Evolutionary conservation across 2,113 vertebrate species (phyloP).

Genomic region (Ovibos moschatus): DNA sequence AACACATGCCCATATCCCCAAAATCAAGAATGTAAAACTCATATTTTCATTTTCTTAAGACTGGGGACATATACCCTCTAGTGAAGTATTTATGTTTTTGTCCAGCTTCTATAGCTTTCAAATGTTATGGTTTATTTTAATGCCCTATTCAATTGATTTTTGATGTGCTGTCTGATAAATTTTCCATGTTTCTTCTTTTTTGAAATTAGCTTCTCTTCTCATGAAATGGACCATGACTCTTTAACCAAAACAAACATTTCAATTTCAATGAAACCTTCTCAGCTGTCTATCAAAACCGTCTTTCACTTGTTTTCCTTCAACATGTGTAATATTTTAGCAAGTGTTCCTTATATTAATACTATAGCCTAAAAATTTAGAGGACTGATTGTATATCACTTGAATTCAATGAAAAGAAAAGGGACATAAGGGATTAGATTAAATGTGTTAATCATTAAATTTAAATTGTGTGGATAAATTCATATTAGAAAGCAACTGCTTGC

Average conservation of each 20-base stretch:
- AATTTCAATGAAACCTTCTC: neutral
- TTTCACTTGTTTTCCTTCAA: neutral
- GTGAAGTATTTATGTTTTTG: neutral
- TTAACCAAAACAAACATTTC: neutral
- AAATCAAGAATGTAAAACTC: neutral
- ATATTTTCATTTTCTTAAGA: neutral
- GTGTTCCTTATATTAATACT: neutral
- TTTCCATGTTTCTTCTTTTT: neutral
- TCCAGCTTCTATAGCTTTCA: neutral
- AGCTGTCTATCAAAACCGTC: neutral
- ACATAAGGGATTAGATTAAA: neutral
- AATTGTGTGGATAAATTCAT: neutral
- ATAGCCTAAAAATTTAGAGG: neutral
- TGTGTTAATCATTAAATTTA: neutral
- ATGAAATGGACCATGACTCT: neutral
- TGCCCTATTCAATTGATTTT: slow-evolving; percentile 17
- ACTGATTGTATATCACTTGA: neutral
- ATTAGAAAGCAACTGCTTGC: neutral
- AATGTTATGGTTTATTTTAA: slow-evolving; percentile 6
- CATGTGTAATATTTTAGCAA: neutral
- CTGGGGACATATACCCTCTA: neutral
- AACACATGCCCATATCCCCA: neutral
- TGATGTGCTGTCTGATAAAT: neutral
- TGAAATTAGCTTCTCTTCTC: neutral
- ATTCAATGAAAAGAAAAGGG: slow-evolving; percentile 12